Evolutionary conservation across 2,113 vertebrate genomes (phyloP), one percentile per base, ranked within the genome.

Genomic region (Gambusia holbrooki): DNA sequence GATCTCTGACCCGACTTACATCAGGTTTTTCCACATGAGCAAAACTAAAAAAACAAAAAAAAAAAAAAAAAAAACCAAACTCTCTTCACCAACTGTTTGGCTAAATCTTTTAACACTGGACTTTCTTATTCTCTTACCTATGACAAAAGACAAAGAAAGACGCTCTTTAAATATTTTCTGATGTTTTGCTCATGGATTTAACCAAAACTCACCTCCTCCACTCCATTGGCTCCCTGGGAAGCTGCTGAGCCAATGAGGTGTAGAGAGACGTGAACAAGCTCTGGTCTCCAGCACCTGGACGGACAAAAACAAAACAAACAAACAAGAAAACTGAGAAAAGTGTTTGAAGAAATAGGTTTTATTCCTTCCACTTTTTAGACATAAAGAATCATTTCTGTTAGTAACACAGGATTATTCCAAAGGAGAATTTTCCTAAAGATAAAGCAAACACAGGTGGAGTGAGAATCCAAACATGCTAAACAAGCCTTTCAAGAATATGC

Each of bases 181-280:
- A 19, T 1, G 25, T 58, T 58, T 28, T 54, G 9, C 4, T 14
- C 1, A 58, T 51, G 42, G 3, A 54, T 17, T 33, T 19, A n/a
- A 1, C 4, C 22, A 35, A 30, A 3, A 77, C 91, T 77, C 89
- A 98, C 97, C 97, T 96, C 83, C 97, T 97, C 97, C 97, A 99
- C 86, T 99, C 97, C 97, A 99, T 98, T 2, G 97, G 96, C 79
- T 99, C 97, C 87, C 96, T 92, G 68, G 97, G 97, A 85, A 99
- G 97, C 85, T 99, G 97, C 87, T 98, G 97, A 83, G 96, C 96
- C 86, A 99, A 93, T 0, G 94, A 95, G 28, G 95, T 96, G 84
- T 97, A 97, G 19, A 99, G 85, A 72, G 96, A 96, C 17, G 95
- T 95, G 81, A 98, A 99, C 87, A 99, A 94, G 80, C 87, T 94